Evolutionary conservation across 2,888 invertebrate species (phyloP), one percentile per base, ranked within the genome.

Genomic region (Sthenelais limicola): DNA sequence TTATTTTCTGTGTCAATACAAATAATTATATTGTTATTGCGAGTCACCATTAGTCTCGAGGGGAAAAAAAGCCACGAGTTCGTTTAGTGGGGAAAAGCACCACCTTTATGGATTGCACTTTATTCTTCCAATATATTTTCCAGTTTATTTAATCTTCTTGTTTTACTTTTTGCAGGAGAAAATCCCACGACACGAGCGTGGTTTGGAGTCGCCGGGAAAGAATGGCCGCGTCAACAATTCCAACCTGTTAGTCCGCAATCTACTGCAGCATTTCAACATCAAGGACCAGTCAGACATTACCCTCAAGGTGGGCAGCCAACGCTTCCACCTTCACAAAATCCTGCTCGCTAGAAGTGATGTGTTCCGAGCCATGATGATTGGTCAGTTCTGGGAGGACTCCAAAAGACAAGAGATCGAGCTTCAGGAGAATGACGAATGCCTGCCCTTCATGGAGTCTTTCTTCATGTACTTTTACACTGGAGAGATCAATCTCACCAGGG

Each of bases 391-490:
- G 73, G 48, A 30, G 4, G 73, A 73, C 32, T 35, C 73, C n/a
- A 15, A 30, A 0, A 28, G 58, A 32, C 68, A 32, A 30, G 68
- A 73, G 69, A 33, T 73, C 5, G 48, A 30, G n/a, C 47, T 73
- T 4, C 28, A 68, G 24, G 73, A 73, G 49, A 38, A 18, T 9
- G 58, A 38, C 24, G 33, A 48, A 0, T 73, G 73, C 35, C 9
- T 48, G 15, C 47, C 58, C 0, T 35, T 47, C 69, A 73, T 73
- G 73, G 69, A 73, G 28, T 48, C 33, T 1, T 73, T 73, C 58
- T 69, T 73, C 24, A 33, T 26, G 43, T 73, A 73, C 49, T 73
- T 73, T 58, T 73, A 73, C 73, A 73, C 73, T 4, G 73, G 68
- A 0, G 33, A 69, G 35, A 35, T 73, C 4, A 68, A 48, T 21